Percentiles rank a stretch among this genome's conserved stretches.
phyloP scores from a whole-genome alignment of 2,113 vertebrate species.

The Ictidomys tridecemlineatus region DNA sequence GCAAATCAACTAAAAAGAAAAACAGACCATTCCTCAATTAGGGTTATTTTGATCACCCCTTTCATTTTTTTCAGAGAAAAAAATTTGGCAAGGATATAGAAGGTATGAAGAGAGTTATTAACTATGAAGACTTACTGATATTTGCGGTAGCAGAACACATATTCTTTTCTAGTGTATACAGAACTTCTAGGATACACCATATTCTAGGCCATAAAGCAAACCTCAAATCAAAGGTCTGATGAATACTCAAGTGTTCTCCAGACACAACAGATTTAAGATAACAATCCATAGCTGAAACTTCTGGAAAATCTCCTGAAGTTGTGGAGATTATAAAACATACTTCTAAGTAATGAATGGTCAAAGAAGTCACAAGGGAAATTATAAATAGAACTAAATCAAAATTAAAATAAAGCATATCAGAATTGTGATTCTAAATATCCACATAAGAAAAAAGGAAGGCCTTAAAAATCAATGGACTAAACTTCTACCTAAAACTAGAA shows the following conservation, averaged over 20 bases:
- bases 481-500: too few species aligned
- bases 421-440: neutral
- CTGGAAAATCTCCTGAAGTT: neutral
- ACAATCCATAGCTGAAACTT: neutral
- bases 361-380: conserved; percentile 23
- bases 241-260: neutral
- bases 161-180: neutral
- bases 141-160: neutral
- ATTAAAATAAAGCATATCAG: conserved; percentile 9
- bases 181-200: neutral
- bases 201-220: neutral
- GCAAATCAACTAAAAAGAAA: neutral
- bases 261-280: neutral
- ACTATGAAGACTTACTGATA: neutral
- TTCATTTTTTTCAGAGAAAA: neutral
- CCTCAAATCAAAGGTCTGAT: neutral
- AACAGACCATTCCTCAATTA: neutral
- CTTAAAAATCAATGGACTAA: neutral
- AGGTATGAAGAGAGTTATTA: neutral
- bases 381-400: conserved; percentile 35
- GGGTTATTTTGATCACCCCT: neutral
- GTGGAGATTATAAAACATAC: neutral
- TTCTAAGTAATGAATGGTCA: neutral
- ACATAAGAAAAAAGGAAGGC: neutral
- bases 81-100: neutral